Base-by-base conservation (phyloP, 1,140 invertebrate species). In the Heliothis subflexa region DNA sequence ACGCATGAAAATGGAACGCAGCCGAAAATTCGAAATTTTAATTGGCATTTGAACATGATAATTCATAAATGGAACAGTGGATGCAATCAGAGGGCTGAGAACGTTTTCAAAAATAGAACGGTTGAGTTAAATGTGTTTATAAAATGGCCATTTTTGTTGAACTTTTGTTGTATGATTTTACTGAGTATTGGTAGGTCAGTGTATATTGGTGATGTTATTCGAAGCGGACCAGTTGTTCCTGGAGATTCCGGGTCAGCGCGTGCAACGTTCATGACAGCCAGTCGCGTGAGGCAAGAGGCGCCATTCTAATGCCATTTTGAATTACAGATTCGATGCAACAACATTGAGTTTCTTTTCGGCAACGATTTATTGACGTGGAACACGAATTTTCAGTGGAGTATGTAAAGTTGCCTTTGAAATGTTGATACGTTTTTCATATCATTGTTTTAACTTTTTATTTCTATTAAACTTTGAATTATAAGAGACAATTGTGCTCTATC, bases 241-340 rank as follows among this genome's bases (percentile, higher is more conserved):
- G 79, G 50, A 62, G 81, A 87, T 88, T 88, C 86, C 84, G 86
- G 84, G 83, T 86, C 83, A 85, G 79, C 81, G 83, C 83, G 78
- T 81, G 80, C 83, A 79, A 78, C 72, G 72, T 57, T 87, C 62
- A 73, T 74, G 70, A 85, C 80, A 78, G 81, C 14, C 52, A 47
- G 80, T 83, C 81, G 72, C 74, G 62, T 87, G 79, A 70, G 80
- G 79, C 80, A 84, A 84, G 71, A 72, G 25, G 70, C 78, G 76
- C 80, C 80, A 74, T 62, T 76, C 49, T 76, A 76, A 76, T 76
- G 73, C 59, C 71, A 47, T 73, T 73, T 73, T 73, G 71, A 73
- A 73, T 73, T 50, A 68, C 45, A 52, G 47, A 73, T 73, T 57
- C 25, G 71, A 73, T 73, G 54, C 55, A 73, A 61, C 49, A 61